Evolutionary conservation across 2,797 vertebrate genomes (phyloP).

Genomic region (Vipera latastei): DNA sequence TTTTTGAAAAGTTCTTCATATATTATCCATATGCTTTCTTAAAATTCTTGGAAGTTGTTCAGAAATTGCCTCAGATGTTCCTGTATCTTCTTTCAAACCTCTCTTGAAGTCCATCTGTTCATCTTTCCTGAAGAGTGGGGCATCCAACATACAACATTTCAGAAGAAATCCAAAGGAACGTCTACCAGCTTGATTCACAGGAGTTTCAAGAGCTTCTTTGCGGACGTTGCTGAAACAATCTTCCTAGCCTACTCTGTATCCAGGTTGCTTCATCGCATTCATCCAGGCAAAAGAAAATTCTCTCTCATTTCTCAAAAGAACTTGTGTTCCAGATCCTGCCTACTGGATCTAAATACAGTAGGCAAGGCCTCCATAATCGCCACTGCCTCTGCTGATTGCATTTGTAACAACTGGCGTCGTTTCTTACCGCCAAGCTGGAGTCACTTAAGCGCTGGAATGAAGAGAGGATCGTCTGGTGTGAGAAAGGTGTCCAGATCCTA

Average conservation of each 20-base stretch:
- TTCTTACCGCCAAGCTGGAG: conserved; percentile 68
- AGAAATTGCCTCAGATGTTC: neutral
- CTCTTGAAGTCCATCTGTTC: neutral
- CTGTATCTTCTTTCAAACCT: neutral
- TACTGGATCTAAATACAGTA: neutral
- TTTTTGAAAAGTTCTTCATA: neutral
- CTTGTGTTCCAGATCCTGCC: neutral
- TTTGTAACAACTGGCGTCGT: neutral
- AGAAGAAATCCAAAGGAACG: neutral
- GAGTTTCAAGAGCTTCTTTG: neutral
- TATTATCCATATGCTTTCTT: neutral
- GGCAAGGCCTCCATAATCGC: neutral
- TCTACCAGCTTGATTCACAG: neutral
- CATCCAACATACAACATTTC: neutral
- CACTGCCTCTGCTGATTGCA: neutral
- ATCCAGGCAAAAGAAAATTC: neutral
- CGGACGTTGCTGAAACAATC: neutral
- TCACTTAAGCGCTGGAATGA: conserved; percentile 74
- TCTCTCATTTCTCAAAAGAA: neutral
- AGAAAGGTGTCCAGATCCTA: conserved; percentile 92
- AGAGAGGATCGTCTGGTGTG: conserved; percentile 86
- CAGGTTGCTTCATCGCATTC: neutral
- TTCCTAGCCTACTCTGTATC: conserved; percentile 26
- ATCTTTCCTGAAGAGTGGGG: neutral
- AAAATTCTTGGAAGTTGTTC: neutral